A percentile compares a stretch with the other conserved stretches of the same genome.
These are phyloP conservation scores for Solenopsis fugax DNA, from an alignment of 1,140 invertebrate genomes.

Conservation along the genomic window DNA sequence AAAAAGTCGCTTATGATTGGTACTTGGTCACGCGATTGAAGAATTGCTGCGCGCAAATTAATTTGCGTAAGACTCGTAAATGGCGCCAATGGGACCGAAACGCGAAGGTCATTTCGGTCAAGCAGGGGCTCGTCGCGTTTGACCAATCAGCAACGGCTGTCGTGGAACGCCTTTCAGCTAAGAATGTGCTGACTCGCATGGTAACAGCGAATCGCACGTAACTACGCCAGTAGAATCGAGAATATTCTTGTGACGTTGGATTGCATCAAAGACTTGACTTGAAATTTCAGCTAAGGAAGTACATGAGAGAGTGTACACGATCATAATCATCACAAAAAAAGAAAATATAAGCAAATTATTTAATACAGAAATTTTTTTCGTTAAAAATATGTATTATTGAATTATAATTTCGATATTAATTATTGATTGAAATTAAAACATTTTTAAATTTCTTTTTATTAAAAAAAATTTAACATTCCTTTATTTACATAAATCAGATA, in stretches of 20 bases:
- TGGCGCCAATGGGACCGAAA: slow-evolving; percentile 71
- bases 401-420: not conserved
- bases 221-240: not conserved
- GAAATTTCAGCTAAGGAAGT: not conserved
- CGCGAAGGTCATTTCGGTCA: slow-evolving; percentile 77
- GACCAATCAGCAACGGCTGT: slow-evolving; percentile 74
- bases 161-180: slow-evolving; percentile 55
- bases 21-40: slow-evolving; percentile 35
- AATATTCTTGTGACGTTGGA: slow-evolving; percentile 36
- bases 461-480: not conserved
- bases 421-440: not conserved
- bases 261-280: slow-evolving; percentile 13
- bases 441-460: not conserved
- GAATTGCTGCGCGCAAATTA: not conserved
- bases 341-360: not conserved
- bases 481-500: not conserved
- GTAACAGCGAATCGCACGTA: slow-evolving; percentile 15
- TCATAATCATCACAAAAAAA: not conserved
- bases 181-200: slow-evolving; percentile 30
- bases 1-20: not conserved
- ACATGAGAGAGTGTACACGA: not conserved
- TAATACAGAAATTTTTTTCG: not conserved
- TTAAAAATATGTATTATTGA: not conserved
- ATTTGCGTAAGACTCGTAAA: slow-evolving; percentile 38
- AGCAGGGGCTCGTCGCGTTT: slow-evolving; percentile 78